Evolutionary conservation across 30 jellyfish, hydroid and myxozoan genomes (phyloP).

Genomic region (Turritopsis rubra): DNA sequence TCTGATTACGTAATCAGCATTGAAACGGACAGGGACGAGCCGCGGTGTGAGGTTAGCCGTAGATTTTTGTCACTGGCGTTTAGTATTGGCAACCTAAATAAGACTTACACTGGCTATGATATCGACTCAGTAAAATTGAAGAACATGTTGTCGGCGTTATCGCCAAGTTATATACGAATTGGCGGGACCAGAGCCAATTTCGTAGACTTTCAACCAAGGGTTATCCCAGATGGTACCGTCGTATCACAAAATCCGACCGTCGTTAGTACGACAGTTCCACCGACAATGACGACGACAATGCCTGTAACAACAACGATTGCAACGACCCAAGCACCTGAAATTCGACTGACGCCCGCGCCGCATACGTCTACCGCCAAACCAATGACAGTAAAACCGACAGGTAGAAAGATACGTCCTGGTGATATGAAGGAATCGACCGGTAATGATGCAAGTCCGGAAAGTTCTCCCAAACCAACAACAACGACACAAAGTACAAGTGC

Average conservation of each 20-base stretch:
- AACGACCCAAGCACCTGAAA: background rate
- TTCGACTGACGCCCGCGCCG: background rate
- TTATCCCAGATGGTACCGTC: background rate
- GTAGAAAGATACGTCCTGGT: background rate
- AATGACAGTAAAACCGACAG: background rate
- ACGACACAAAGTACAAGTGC: background rate
- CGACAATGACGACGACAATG: background rate
- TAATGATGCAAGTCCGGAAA: background rate
- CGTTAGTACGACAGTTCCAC: background rate
- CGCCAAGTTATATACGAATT: slow-evolving; percentile 62
- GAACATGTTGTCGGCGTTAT: slow-evolving; percentile 35
- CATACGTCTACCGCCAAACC: background rate
- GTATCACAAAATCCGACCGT: background rate
- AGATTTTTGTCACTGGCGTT: slow-evolving; percentile 64
- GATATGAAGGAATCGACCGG: background rate
- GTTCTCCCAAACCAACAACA: background rate
- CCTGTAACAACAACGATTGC: background rate
- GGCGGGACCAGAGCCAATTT: slow-evolving; percentile 68
- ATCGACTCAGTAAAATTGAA: slow-evolving; percentile 47
- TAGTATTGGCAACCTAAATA: slow-evolving; percentile 38
- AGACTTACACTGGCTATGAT: slow-evolving; percentile 27
- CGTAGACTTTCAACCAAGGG: slow-evolving; percentile 40
- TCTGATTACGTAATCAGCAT: slow-evolving; percentile 23
- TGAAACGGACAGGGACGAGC: background rate
- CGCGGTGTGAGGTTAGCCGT: slow-evolving; percentile 54